Evolutionary conservation across 53 echinoderm and acorn worm genomes (phyloP), one percentile per base, ranked within the genome.

Genomic region (Luidia sarsii): DNA sequence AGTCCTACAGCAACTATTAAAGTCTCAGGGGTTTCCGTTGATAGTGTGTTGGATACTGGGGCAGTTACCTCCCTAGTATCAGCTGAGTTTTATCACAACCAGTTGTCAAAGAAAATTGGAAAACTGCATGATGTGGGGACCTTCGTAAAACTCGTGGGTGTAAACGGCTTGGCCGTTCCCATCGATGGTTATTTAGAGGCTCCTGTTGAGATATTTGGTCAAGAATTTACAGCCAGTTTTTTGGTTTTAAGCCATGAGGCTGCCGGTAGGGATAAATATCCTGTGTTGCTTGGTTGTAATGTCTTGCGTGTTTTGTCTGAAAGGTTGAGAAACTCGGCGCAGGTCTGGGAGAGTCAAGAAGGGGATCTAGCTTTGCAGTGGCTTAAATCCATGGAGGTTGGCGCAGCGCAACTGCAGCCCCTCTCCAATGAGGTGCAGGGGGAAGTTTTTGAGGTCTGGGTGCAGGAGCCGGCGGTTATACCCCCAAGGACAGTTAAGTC

Each of bases 1-100:
- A 66, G 67, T 21, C 67, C 67, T 9, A 66, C 28, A 2, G 67
- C 25, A 20, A 66, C 19, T 23, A 22, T 39, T 22, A 1, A 39
- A 1, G 7, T 66, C 6, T 39, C 64, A 19, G 67, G 67, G 10
- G 23, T 41, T 1, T 3, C 67, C 1, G 67, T 25, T 20, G 27
- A n/a, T 19, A 39, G 67, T 39, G 45, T 66, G 14, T 18, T 57
- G 4, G 59, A 57, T 14, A 57, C 59, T 7, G 59, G 59, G 30
- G 59, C 59, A 4, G 67, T 20, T n/a, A 20, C 67, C 4, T 66
- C 67, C 16, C 67, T 66, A 3, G 29, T 66, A 22, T 43, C 67
- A 0, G 38, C 23, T 39, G 27, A 20, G 9, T 66, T 66, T 1
- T 66, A 66, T 41, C 39, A 15, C 9, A 21, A 66, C 8, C 7